Evolutionary conservation across 1,140 invertebrate genomes (phyloP).

Genomic region (Orchesella cincta): DNA sequence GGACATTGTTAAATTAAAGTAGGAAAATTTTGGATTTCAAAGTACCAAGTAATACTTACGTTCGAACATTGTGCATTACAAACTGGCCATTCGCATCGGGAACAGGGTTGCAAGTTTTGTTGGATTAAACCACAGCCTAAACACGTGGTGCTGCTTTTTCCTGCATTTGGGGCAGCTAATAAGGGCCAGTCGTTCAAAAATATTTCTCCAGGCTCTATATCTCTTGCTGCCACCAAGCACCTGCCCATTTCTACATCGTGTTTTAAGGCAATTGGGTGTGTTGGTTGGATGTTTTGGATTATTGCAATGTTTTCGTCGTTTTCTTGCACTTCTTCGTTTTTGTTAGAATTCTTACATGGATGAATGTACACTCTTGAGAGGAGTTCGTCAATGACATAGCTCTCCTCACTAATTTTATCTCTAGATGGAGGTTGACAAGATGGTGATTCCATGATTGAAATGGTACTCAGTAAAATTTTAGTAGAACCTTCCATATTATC

Average conservation of each 20-base stretch:
- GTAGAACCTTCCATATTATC: neutral
- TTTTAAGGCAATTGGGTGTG: neutral
- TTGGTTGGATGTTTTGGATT: neutral
- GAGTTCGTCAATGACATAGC: neutral
- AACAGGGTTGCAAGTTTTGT: neutral
- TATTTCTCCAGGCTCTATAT: conserved; percentile 10
- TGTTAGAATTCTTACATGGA: too few relatives aligned
- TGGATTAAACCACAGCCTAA: neutral
- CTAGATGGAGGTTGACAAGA: neutral
- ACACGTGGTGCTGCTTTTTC: neutral
- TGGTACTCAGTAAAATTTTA: neutral
- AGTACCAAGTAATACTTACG: neutral
- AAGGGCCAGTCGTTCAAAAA: conserved; percentile 13
- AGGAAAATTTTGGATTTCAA: too few relatives aligned
- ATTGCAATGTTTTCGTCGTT: neutral
- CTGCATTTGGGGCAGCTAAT: neutral
- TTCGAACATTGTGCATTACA: conserved; percentile 7
- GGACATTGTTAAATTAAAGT: too few relatives aligned
- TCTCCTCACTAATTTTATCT: neutral
- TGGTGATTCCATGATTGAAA: neutral
- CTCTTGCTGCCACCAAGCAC: neutral
- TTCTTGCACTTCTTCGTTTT: too few relatives aligned
- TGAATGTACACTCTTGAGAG: neutral
- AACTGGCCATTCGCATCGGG: conserved; percentile 12
- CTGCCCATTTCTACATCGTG: neutral